Evolutionary conservation across 1,140 invertebrate species (phyloP).

Genomic region (Platyura marginata): DNA sequence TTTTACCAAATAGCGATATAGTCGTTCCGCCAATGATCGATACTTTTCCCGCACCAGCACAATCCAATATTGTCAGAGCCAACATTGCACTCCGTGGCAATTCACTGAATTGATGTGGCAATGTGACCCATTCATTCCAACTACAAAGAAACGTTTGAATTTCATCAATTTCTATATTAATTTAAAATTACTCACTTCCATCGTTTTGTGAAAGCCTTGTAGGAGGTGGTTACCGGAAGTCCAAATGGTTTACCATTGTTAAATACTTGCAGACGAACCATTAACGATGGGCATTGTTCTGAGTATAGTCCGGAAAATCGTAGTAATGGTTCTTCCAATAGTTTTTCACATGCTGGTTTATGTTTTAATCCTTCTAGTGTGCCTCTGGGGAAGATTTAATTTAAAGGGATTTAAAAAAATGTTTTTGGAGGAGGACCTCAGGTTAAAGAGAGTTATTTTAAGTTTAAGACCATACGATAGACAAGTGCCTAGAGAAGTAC

Average conservation of each 20-base stretch:
- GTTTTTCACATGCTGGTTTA: conserved; percentile 71
- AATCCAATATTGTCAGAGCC: conserved; percentile 87
- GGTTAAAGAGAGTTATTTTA: too few species aligned
- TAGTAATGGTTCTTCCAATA: conserved; percentile 72
- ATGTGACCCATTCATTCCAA: conserved; percentile 95
- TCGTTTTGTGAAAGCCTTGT: conserved; percentile 79
- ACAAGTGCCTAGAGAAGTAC: conserved; percentile 1
- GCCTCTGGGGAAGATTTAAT: conserved; percentile 49
- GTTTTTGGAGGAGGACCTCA: conserved; percentile 3
- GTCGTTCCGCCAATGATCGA: conserved; percentile 78
- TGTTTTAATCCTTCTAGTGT: conserved; percentile 79
- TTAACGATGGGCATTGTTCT: conserved; percentile 63
- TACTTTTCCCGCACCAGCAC: conserved; percentile 64
- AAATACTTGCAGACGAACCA: conserved; percentile 75
- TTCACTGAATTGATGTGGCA: conserved; percentile 85
- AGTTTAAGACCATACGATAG: too few species aligned
- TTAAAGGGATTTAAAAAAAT: conserved; percentile 5
- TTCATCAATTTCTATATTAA: conserved; percentile 1
- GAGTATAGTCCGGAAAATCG: conserved; percentile 81
- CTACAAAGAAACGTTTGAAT: too few species aligned
- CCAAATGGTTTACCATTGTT: conserved; percentile 67
- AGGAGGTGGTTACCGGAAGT: conserved; percentile 76
- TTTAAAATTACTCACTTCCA: conserved; percentile 58
- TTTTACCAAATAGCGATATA: conserved; percentile 82
- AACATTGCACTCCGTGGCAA: conserved; percentile 75